A percentile compares a stretch with the other conserved stretches of the same genome.
These are phyloP conservation scores for Crotalus horridus DNA, from an alignment of 2,113 vertebrate species.

Conservation along the genomic window DNA sequence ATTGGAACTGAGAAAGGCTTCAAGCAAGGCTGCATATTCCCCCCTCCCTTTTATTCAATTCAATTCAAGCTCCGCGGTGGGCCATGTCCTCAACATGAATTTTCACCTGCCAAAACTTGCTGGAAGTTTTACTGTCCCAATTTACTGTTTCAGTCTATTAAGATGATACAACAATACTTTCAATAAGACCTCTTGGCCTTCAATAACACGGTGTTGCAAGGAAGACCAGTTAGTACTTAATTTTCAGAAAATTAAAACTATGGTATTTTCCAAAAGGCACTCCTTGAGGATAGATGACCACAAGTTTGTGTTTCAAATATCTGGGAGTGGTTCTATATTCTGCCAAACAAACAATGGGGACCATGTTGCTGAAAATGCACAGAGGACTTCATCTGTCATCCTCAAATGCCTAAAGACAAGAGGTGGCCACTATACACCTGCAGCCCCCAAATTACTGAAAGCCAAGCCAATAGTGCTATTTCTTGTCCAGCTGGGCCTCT, in stretches of 20 bases:
- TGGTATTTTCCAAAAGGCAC: neutral
- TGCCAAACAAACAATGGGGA: neutral
- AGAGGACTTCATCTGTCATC: neutral
- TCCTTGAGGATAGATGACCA: neutral
- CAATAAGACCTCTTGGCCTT: neutral
- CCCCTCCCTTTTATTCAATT: neutral
- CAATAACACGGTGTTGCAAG: neutral
- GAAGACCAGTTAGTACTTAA: neutral
- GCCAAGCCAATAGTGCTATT: too few relatives aligned
- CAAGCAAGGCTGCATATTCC: neutral
- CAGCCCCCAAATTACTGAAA: neutral
- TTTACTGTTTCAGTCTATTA: neutral
- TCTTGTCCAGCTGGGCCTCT: neutral
- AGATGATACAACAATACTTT: neutral
- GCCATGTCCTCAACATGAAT: neutral
- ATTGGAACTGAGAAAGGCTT: neutral
- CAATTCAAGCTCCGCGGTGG: neutral
- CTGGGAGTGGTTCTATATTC: neutral
- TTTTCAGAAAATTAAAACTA: neutral
- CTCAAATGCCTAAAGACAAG: neutral
- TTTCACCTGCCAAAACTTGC: neutral
- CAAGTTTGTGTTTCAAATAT: neutral
- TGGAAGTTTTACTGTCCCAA: neutral
- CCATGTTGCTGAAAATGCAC: neutral
- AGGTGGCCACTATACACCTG: neutral